A percentile compares a stretch with the other conserved stretches of the same genome.
Evolutionary conservation across 2,797 vertebrate species (phyloP).

Genomic region (Galaxias olidus): DNA sequence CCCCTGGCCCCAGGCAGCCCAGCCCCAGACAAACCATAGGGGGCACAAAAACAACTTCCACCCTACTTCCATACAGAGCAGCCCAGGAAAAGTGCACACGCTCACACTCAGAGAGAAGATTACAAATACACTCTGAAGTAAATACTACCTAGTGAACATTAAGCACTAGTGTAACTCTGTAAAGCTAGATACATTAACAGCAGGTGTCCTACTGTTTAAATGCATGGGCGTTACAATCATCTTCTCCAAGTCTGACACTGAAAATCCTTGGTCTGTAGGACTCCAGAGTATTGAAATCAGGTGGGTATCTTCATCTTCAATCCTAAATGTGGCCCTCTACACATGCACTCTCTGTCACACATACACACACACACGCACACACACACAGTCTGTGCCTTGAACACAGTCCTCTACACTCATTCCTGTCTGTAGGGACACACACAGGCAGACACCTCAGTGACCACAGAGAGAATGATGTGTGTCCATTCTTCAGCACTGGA

Average conservation of each 20-base stretch:
- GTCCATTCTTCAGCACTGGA: constrained; percentile 59
- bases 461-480: constrained; percentile 41
- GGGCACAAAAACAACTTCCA: constrained; percentile 82
- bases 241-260: no score
- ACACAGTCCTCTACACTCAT: constrained; percentile 60
- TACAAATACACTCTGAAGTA: neutral
- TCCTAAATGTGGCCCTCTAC: constrained; percentile 8
- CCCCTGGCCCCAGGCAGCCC: constrained; percentile 73
- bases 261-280: no score
- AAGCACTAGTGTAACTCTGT: no score
- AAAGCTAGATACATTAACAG: no score
- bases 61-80: constrained; percentile 75
- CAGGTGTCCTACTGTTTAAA: no score
- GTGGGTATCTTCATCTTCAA: constrained; percentile 33
- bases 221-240: no score
- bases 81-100: constrained; percentile 52
- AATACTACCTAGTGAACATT: no score
- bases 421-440: constrained; percentile 52
- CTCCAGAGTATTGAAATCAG: neutral
- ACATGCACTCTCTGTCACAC: no score
- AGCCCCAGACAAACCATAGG: constrained; percentile 70
- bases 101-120: neutral
- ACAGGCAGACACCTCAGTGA: constrained; percentile 33
- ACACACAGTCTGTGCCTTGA: constrained; percentile 41
- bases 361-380: constrained; percentile 34